phyloP scores from a whole-genome alignment of 2,797 vertebrate species.

The Botia kubotai region DNA sequence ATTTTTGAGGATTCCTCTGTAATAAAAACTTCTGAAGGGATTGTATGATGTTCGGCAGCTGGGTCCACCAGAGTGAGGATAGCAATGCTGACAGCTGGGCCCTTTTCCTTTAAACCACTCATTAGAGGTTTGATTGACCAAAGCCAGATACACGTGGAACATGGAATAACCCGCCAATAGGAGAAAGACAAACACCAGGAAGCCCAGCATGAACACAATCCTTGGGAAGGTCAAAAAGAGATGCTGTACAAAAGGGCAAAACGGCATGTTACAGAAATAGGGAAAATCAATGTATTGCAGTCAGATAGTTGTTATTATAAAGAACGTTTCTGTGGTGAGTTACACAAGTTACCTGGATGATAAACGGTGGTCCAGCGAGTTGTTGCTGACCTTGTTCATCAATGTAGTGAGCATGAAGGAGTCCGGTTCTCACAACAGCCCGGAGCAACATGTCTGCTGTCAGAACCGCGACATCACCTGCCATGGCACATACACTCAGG shows the following conservation, averaged over 20 bases:
- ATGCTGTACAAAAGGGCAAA: constrained; percentile 76
- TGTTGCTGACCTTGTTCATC: constrained; percentile 81
- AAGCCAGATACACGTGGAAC: constrained; percentile 84
- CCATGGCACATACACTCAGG: constrained; percentile 79
- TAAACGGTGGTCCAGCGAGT: constrained; percentile 75
- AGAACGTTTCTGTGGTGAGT: background rate
- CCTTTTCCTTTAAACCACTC: constrained; percentile 88
- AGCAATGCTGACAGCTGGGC: constrained; percentile 71
- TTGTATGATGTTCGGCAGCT: constrained; percentile 58
- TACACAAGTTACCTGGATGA: constrained; percentile 81
- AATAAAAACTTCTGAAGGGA: constrained; percentile 54
- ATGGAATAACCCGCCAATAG: constrained; percentile 85
- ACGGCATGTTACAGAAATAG: background rate
- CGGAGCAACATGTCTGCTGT: constrained; percentile 79
- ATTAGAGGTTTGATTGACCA: constrained; percentile 91
- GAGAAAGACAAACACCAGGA: constrained; percentile 86
- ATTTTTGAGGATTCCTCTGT: constrained; percentile 75
- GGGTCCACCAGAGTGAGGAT: constrained; percentile 64
- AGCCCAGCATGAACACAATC: constrained; percentile 93
- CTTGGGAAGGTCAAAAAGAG: constrained; percentile 94
- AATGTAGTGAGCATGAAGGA: constrained; percentile 79
- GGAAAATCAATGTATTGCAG: background rate
- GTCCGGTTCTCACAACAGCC: constrained; percentile 77
- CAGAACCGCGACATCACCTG: constrained; percentile 73
- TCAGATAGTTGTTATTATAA: background rate